Conservation (phyloP, 2,113 vertebrate species). For the Colinus virginianus region DNA sequence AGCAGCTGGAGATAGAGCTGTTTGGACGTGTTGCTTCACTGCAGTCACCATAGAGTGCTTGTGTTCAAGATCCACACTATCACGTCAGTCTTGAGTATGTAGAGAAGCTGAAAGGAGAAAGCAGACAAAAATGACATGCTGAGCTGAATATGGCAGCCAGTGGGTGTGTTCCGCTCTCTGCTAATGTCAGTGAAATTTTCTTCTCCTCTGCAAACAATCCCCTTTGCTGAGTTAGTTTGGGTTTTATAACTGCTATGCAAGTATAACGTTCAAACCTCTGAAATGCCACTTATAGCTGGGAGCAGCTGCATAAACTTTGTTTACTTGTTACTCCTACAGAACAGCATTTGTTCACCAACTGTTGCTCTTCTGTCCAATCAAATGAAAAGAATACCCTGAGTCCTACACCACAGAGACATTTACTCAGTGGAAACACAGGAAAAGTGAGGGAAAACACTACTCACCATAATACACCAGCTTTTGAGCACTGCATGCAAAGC, state of each 20-base stretch:
- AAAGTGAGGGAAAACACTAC: rapidly evolving
- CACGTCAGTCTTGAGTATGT: background rate
- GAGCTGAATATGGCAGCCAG: background rate
- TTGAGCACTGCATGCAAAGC: background rate
- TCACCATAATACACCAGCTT: background rate
- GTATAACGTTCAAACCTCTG: background rate
- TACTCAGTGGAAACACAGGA: background rate
- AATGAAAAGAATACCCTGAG: background rate
- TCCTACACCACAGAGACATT: background rate
- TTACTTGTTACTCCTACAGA: background rate
- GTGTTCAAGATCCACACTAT: background rate
- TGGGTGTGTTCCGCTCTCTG: background rate
- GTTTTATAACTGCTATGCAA: background rate
- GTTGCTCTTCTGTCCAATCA: background rate
- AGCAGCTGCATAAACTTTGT: background rate
- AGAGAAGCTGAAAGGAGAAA: background rate
- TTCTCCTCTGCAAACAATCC: background rate
- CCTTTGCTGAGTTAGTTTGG: background rate
- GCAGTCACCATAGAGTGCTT: background rate
- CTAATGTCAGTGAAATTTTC: background rate
- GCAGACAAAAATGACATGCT: background rate
- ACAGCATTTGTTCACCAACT: background rate
- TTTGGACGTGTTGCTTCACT: background rate
- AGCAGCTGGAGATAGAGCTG: background rate
- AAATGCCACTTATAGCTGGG: background rate